These are phyloP conservation scores for Sardina pilchardus DNA, from an alignment of 2,113 vertebrate species.

Conservation along the genomic window DNA sequence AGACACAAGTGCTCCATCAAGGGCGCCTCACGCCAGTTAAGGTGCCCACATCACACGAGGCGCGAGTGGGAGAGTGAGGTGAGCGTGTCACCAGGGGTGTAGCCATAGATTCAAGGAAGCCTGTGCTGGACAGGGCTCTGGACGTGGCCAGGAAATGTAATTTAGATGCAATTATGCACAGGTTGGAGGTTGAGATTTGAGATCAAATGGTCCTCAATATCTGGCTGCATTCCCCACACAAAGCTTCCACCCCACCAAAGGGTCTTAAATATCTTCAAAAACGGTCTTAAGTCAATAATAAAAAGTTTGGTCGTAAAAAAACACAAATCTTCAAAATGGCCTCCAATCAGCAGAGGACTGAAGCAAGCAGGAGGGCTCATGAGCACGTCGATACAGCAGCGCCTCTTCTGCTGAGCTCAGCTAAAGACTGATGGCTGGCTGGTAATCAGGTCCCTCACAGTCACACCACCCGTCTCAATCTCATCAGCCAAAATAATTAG, in stretches of 20 bases:
- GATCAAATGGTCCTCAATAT: no score
- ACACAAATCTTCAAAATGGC: not conserved
- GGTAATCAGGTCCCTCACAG: not conserved
- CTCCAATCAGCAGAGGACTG: not conserved
- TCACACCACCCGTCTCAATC: not conserved
- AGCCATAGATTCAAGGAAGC: no score
- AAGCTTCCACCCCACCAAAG: no score
- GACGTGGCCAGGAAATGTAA: no score
- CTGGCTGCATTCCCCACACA: no score
- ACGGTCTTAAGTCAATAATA: no score
- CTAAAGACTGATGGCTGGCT: not conserved
- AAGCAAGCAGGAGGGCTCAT: no score
- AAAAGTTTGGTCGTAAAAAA: no score
- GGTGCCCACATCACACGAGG: constrained; percentile 10
- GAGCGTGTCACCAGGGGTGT: not conserved
- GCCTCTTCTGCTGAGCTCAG: not conserved
- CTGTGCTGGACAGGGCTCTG: no score
- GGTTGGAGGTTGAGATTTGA: no score
- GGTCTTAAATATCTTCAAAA: no score
- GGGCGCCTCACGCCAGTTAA: constrained; percentile 20
- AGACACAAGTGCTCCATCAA: constrained; percentile 38
- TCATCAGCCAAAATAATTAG: not conserved
- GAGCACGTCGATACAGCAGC: not conserved
- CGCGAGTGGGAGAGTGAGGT: not conserved
- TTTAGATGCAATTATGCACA: no score